Conservation (phyloP, 2,888 invertebrate species). For the Nebria brevicollis region DNA sequence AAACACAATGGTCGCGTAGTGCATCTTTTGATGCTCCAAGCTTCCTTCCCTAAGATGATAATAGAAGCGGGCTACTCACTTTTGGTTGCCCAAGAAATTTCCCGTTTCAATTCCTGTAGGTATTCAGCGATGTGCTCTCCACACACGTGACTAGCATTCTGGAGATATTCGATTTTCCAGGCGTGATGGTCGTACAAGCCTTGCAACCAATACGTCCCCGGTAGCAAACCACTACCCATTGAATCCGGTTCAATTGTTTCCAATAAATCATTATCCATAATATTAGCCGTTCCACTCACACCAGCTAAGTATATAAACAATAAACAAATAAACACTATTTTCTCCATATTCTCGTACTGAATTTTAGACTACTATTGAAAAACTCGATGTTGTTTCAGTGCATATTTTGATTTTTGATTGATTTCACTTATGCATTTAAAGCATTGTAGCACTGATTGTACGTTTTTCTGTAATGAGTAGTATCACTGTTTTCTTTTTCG, state of each 20-base stretch:
- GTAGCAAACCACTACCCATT: not conserved
- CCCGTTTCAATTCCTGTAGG: conserved; percentile 69
- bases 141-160: conserved; percentile 67
- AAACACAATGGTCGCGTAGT: not conserved
- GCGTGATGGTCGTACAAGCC: conserved; percentile 73
- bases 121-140: conserved; percentile 68
- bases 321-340: not conserved
- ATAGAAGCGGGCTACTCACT: conserved; percentile 68
- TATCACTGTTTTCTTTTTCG: conserved; percentile 24
- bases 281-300: conserved; percentile 21
- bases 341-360: not conserved
- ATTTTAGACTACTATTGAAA: not conserved
- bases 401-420: not conserved
- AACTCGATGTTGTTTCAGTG: not conserved
- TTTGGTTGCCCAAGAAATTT: conserved; percentile 79
- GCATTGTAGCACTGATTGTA: conserved; percentile 7
- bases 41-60: not conserved
- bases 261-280: not conserved
- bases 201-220: conserved; percentile 67
- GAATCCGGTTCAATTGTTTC: not conserved
- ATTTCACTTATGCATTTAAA: conserved; percentile 11
- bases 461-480: conserved; percentile 8
- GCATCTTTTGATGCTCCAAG: not conserved
- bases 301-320: conserved; percentile 23
- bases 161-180: conserved; percentile 64